Evolutionary conservation across 2,888 invertebrate species (phyloP).

Genomic region (Phortica okadai): DNA sequence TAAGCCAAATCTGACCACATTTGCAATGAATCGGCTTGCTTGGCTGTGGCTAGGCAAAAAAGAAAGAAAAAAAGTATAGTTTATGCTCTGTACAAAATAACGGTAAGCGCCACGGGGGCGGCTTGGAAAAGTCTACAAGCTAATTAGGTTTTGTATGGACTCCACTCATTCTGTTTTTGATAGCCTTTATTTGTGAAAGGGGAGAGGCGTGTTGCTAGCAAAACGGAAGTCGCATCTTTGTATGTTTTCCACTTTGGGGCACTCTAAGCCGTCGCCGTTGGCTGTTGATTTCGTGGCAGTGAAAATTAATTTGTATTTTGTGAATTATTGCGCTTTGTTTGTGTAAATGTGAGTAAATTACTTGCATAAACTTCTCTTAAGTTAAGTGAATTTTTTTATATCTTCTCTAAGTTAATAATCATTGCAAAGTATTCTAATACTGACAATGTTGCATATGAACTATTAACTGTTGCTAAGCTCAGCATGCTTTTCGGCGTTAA

Average conservation of each 20-base stretch:
- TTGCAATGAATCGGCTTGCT: not conserved
- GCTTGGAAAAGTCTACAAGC: slow-evolving; percentile 17
- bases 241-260: not conserved
- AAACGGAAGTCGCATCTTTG: not conserved
- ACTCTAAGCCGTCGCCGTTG: not conserved
- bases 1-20: not conserved
- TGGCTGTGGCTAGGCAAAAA: not conserved
- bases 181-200: not conserved
- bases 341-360: no score
- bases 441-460: no score
- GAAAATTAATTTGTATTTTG: not conserved
- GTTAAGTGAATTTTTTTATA: no score
- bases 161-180: not conserved
- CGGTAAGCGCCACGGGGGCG: not conserved
- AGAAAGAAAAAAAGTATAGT: not conserved
- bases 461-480: not conserved
- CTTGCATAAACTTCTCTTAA: no score
- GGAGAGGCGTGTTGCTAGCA: not conserved
- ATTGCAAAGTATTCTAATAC: no score
- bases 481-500: slow-evolving; percentile 5
- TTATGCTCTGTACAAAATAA: not conserved
- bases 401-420: no score
- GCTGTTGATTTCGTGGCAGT: not conserved
- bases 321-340: no score
- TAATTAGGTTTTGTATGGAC: slow-evolving; percentile 13